phyloP scores from a whole-genome alignment of 2,113 vertebrate genomes.

The Micromys minutus region DNA sequence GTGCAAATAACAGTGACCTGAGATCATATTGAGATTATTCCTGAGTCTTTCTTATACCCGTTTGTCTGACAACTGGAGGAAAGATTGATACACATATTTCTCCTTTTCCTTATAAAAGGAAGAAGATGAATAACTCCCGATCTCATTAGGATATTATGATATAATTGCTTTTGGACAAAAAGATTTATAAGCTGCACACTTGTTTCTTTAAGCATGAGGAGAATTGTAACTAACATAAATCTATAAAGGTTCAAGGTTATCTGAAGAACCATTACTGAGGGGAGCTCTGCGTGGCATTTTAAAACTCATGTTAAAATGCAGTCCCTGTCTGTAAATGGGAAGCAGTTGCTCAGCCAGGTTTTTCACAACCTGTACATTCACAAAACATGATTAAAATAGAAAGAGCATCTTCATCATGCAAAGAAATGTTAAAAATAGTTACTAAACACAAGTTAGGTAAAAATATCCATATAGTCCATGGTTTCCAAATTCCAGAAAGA shows the following conservation, averaged over 20 bases:
- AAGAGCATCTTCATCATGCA: constrained; percentile 21
- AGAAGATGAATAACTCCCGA: not conserved
- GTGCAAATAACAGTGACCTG: not conserved
- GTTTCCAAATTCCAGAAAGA: constrained; percentile 56
- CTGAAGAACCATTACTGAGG: not conserved
- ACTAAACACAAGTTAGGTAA: constrained; percentile 16
- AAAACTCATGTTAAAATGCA: not conserved
- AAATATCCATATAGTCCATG: constrained; percentile 39
- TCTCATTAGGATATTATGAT: not conserved
- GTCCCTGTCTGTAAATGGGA: constrained; percentile 28
- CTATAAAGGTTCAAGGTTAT: not conserved
- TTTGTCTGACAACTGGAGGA: not conserved
- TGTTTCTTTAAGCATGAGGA: not conserved
- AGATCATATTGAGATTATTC: not conserved
- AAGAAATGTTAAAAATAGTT: constrained; percentile 65
- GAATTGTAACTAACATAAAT: constrained; percentile 8
- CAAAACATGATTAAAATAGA: constrained; percentile 43
- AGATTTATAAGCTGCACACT: not conserved
- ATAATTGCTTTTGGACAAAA: not conserved
- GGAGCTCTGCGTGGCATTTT: constrained; percentile 9
- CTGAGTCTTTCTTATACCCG: not conserved
- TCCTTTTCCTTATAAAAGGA: not conserved
- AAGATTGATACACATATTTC: not conserved
- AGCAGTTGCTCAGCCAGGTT: constrained; percentile 42
- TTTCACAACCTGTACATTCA: constrained; percentile 28